Evolutionary conservation across 1,140 invertebrate genomes (phyloP), one percentile per base, ranked within the genome.

Genomic region (Dendroctonus valens): DNA sequence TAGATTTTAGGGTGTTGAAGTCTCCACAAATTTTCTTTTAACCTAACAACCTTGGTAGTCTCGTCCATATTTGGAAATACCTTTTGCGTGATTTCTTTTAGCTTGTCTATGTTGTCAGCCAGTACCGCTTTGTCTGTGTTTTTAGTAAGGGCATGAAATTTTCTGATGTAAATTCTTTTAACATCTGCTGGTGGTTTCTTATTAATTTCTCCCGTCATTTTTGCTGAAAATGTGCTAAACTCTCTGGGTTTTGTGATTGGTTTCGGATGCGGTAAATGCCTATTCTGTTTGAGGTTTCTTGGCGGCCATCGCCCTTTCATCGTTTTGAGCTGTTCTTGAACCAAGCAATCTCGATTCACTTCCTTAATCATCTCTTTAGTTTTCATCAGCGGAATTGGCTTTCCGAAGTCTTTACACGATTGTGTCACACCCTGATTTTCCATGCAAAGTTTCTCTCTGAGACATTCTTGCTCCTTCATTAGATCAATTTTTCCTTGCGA

Each of bases 401-500:
- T 48, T 40, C 69, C 69, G 55, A 70, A 70, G 6, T 67, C 49
- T 11, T 12, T 12, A 42, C 69, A 70, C 12, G 4, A n/a, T 44
- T 70, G 69, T 6, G 69, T 61, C 3, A 70, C 14, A 3, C 69
- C 69, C 42, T 65, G 14, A 38, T 70, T 48, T 50, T 70, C 38
- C 7, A 70, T 15, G 15, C 54, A 58, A 7, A 70, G 15, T 41
- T 70, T 70, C 48, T 62, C 57, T 14, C 54, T 62, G 11, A 70
- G 15, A 41, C 69, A 70, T 26, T 44, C 49, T 41, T 70, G 55
- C 46, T 70, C 69, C 41, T 67, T 70, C 26, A 55, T 12, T 0
- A 60, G 11, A 39, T 70, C 69, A 0, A 70, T 7, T 51, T 59
- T 67, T 9, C 65, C 69, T 51, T 67, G 60, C 7, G 41, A 14